A percentile compares a stretch with the other conserved stretches of the same genome.
These are phyloP conservation scores for Trachymyrmex septentrionalis DNA, from an alignment of 1,140 invertebrate species.

Conservation along the genomic window DNA sequence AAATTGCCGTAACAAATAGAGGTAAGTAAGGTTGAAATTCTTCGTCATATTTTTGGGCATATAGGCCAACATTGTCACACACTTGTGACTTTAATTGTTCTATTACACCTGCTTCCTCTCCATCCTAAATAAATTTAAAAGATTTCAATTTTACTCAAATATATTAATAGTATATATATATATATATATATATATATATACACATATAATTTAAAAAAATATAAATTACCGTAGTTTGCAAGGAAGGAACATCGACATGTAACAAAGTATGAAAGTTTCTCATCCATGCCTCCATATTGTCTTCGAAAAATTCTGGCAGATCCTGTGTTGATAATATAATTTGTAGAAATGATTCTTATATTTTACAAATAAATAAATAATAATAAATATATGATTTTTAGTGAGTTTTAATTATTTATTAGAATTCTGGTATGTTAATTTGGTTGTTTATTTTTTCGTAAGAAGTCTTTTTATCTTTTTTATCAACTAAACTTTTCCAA, in stretches of 20 bases:
- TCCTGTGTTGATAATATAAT: constrained; percentile 88
- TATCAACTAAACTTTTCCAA: too few relatives aligned
- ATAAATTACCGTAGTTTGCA: constrained; percentile 89
- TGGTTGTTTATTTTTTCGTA: too few relatives aligned
- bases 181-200: background rate
- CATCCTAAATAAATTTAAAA: constrained; percentile 88
- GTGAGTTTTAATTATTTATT: too few relatives aligned
- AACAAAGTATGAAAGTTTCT: constrained; percentile 94
- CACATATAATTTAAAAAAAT: constrained; percentile 1
- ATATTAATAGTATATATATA: background rate
- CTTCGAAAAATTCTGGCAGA: constrained; percentile 99
- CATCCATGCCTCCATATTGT: constrained; percentile 99
- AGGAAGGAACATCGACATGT: constrained; percentile 91
- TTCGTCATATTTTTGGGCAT: constrained; percentile 99
- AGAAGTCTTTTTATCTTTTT: too few relatives aligned
- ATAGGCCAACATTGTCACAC: constrained; percentile 97
- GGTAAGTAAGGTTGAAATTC: constrained; percentile 96
- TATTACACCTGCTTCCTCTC: constrained; percentile 95
- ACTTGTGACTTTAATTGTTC: constrained; percentile 98
- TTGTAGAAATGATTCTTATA: constrained; percentile 31
- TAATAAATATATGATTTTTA: too few relatives aligned
- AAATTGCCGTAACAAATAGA: constrained; percentile 96
- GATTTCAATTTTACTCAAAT: constrained; percentile 21
- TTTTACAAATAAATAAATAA: constrained; percentile 16
- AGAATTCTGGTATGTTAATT: too few relatives aligned